Conservation (phyloP, 2,888 invertebrate species). For the Eudasyphora cyanicolor region DNA sequence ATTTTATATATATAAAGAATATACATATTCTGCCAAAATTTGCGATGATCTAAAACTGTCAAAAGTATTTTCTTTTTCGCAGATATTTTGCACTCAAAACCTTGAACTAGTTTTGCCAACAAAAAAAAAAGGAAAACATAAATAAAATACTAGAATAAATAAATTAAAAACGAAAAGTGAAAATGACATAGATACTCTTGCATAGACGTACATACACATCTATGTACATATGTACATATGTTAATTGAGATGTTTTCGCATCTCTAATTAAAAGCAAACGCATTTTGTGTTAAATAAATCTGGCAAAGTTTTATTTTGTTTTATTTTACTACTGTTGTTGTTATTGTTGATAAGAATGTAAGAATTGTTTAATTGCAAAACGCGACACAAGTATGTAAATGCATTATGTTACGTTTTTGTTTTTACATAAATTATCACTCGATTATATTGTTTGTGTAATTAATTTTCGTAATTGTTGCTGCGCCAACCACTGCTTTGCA, state of each 20-base stretch:
- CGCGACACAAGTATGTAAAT: background rate
- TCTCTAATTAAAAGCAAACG: background rate
- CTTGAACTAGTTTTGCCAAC: slow-evolving; percentile 47
- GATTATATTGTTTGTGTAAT: background rate
- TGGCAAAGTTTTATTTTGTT: too few species aligned
- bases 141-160: background rate
- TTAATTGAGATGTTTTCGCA: slow-evolving; percentile 1
- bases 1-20: background rate
- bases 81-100: slow-evolving; percentile 39
- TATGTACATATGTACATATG: too few species aligned
- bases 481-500: too few species aligned
- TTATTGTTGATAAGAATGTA: background rate
- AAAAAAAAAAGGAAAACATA: background rate
- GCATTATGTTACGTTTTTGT: background rate
- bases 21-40: too few species aligned
- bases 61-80: slow-evolving; percentile 42
- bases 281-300: background rate
- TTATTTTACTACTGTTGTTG: background rate
- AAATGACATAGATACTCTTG: too few species aligned
- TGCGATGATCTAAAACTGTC: slow-evolving; percentile 49
- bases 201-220: too few species aligned
- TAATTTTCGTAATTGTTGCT: slow-evolving; percentile 5
- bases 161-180: background rate
- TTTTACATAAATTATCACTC: background rate
- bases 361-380: background rate